Evolutionary conservation across 2,888 invertebrate species (phyloP), one percentile per base, ranked within the genome.

Genomic region (Tetranychus piercei): DNA sequence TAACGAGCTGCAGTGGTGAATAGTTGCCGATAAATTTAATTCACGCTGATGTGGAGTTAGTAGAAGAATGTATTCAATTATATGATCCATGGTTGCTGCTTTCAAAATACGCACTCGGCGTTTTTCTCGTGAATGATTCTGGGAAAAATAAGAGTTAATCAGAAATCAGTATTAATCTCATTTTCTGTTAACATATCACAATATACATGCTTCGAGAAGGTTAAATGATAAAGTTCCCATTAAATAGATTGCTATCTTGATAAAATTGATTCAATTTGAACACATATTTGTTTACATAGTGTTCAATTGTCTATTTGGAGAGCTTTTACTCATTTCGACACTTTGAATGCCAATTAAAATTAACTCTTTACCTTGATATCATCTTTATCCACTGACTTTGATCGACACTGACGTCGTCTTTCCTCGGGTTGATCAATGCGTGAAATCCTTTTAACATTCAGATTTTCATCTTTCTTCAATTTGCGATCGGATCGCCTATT

Each of bases 101-200:
- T 96, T 96, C 79, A 99, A 75, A 82, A 94, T 91, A 76, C 93
- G 88, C 77, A 95, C 93, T 78, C 93, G 88, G 78, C 95, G 93
- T 69, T 94, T 95, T 85, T 96, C 95, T 97, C 99, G 99, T 88
- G 97, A 96, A 82, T 99, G 85, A 83, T 95, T 94, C 73, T 93
- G 34, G n/a, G 20, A 22, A 20, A 20, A 69, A 69, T 22, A 20
- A 9, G 20, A 22, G 20, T 6, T 5, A 22, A 69, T 69, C 9
- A 69, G 20, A 20, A 23, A 69, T 11, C 11, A 23, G 18, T 69
- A 69, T 22, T 11, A 44, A 75, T 64, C 45, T 73, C 55, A 73
- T 23, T 45, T 3, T 3, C 34, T 34, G 34, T 34, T 34, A 34
- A 34, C 34, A 34, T 34, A 34, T 34, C 34, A 43, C 71, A 15